These are phyloP conservation scores for Nycticryphes semicollaris DNA, from an alignment of 2,113 vertebrate species.

Conservation along the genomic window DNA sequence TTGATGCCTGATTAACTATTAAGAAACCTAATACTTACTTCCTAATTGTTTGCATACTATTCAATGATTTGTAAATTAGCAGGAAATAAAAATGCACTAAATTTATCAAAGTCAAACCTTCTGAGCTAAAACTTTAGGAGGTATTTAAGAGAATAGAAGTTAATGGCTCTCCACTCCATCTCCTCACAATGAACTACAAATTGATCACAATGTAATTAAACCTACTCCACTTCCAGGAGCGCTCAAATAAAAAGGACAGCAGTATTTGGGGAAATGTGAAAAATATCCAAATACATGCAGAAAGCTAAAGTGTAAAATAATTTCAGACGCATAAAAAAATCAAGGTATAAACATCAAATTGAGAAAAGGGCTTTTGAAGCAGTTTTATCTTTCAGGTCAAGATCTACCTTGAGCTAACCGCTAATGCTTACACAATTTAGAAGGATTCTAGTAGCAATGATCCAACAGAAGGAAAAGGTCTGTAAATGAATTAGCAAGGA, in stretches of 20 bases:
- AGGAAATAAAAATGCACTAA: background rate
- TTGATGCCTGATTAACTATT: background rate
- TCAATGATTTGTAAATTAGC: background rate
- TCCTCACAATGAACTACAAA: background rate
- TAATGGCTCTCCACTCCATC: background rate
- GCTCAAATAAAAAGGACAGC: background rate
- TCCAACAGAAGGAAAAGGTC: background rate
- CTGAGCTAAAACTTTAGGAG: background rate
- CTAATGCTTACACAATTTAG: background rate
- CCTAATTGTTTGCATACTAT: background rate
- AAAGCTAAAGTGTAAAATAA: background rate
- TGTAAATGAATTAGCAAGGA: background rate
- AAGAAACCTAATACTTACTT: background rate
- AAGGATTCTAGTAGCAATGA: background rate
- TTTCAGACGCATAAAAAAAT: background rate
- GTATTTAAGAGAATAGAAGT: background rate
- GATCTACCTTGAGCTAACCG: background rate
- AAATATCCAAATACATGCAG: background rate
- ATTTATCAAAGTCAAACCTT: background rate
- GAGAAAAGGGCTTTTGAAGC: background rate
- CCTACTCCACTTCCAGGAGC: background rate
- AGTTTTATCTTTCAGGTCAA: background rate
- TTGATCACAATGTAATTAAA: background rate
- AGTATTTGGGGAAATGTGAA: background rate
- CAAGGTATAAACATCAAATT: background rate